phyloP scores from a whole-genome alignment of 92 coral and sea anemone species.

The Heteractis magnifica region DNA sequence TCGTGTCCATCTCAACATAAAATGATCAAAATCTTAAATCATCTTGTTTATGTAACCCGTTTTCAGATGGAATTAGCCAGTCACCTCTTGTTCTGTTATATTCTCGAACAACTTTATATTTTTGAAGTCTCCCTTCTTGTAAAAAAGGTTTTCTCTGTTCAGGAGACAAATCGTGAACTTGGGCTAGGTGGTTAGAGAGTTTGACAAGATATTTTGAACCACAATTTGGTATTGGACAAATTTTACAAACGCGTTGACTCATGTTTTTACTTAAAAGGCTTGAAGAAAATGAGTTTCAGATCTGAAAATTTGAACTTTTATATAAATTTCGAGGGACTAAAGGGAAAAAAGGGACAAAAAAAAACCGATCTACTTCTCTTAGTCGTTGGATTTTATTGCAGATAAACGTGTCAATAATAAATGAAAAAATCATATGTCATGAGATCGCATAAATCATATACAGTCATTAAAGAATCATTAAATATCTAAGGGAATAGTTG shows the following conservation, averaged over 20 bases:
- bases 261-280: neutral
- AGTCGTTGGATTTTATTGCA: too few species aligned
- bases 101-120: neutral
- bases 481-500: slow-evolving; percentile 41
- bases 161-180: neutral
- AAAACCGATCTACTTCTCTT: too few species aligned
- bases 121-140: neutral
- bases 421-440: neutral
- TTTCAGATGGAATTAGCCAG: neutral
- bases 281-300: neutral
- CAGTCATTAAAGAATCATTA: neutral
- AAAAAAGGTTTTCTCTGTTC: neutral
- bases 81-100: neutral
- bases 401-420: neutral
- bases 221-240: neutral
- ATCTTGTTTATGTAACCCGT: neutral
- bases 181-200: neutral
- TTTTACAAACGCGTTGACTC: neutral
- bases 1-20: slow-evolving; percentile 26
- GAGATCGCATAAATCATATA: neutral
- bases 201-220: neutral
- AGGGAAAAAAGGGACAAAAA: neutral
- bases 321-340: neutral
- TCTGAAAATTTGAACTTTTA: too few species aligned
- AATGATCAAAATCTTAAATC: neutral